phyloP scores from a whole-genome alignment of 2,113 vertebrate species.

The Oxygymnocypris stewartii region DNA sequence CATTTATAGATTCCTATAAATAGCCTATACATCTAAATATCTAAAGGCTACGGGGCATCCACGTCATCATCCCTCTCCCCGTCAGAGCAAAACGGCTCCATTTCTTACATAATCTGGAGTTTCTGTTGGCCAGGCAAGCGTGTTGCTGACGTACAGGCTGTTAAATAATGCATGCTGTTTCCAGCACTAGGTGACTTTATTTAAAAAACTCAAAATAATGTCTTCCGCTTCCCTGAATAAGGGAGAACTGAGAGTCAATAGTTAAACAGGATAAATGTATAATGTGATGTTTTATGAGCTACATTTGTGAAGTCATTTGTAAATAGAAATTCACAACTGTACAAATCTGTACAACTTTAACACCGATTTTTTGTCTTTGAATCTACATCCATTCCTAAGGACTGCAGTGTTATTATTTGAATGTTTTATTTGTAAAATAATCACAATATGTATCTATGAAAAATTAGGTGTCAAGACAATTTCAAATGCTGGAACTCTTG shows the following conservation, averaged over 20 bases:
- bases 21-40: neutral
- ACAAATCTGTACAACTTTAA: no score
- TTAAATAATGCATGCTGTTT: constrained; percentile 13
- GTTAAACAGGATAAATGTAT: neutral
- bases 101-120: constrained; percentile 11
- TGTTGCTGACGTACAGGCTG: constrained; percentile 9
- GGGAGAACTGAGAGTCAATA: neutral
- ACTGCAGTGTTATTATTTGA: neutral
- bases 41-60: neutral
- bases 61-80: neutral
- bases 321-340: no score
- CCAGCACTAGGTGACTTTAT: neutral
- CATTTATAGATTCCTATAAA: neutral
- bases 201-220: neutral
- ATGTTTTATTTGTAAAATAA: neutral
- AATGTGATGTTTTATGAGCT: no score
- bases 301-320: no score
- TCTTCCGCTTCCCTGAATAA: neutral
- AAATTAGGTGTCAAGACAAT: neutral
- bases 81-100: neutral
- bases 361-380: no score
- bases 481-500: neutral
- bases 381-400: neutral
- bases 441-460: neutral
- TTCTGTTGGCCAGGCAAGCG: neutral